A percentile compares a stretch with the other conserved stretches of the same genome.
These are phyloP conservation scores for Amblyjoppa proteus DNA, from an alignment of 2,888 invertebrate genomes.

Conservation along the genomic window DNA sequence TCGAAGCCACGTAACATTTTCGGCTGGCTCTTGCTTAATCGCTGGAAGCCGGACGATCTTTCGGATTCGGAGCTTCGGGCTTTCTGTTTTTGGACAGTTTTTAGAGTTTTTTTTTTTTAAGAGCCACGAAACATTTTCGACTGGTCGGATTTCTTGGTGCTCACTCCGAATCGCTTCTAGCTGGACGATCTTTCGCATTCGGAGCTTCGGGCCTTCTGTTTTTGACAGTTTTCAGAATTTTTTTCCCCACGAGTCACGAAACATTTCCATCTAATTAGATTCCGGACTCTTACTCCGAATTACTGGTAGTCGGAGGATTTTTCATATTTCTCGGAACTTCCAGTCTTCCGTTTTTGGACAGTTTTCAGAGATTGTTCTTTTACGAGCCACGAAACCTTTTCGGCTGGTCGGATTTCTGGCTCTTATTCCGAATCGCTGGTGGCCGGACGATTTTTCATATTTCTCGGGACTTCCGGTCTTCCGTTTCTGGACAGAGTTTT, in stretches of 20 bases:
- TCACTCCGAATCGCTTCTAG: neutral
- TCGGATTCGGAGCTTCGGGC: constrained; percentile 13
- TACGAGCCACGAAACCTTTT: neutral
- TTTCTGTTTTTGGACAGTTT: neutral
- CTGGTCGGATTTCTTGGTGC: constrained; percentile 4
- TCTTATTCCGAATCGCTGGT: neutral
- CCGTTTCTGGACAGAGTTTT: constrained; percentile 1
- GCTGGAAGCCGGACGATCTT: neutral
- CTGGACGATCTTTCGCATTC: constrained; percentile 2
- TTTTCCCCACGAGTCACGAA: neutral
- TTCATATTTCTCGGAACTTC: constrained; percentile 14
- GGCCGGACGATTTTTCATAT: constrained; percentile 2
- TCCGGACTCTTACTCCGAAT: constrained; percentile 6
- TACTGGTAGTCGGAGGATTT: neutral
- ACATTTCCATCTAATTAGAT: constrained; percentile 6
- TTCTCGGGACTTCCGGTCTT: constrained; percentile 6
- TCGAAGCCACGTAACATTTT: neutral
- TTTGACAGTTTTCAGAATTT: neutral
- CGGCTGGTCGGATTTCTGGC: neutral
- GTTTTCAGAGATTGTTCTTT: neutral
- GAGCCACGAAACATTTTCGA: constrained; percentile 7
- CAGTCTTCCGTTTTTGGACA: neutral
- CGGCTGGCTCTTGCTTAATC: constrained; percentile 8
- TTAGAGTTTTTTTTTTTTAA: neutral
- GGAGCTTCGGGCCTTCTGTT: neutral